phyloP scores from a whole-genome alignment of 2,888 invertebrate genomes.

The Idaea aversata region DNA sequence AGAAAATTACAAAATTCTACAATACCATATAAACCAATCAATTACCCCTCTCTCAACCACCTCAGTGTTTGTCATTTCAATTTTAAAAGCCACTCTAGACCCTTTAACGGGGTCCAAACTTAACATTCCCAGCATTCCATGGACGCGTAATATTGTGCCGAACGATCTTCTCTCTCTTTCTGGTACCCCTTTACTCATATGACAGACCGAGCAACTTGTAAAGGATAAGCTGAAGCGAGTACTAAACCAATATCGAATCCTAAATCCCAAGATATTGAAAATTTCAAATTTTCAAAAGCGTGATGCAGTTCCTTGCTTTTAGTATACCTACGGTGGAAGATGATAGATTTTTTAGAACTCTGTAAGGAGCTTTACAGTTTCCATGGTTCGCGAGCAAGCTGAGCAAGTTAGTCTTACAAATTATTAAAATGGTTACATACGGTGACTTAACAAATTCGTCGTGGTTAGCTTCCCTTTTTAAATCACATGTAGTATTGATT shows the following conservation, averaged over 20 bases:
- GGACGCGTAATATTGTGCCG: constrained; percentile 55
- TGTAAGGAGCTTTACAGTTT: too few species aligned
- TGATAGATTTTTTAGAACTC: too few species aligned
- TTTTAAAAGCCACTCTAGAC: constrained; percentile 68
- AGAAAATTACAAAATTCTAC: constrained; percentile 2
- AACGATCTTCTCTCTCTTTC: constrained; percentile 45
- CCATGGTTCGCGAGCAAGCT: too few species aligned
- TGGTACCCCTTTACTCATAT: constrained; percentile 45
- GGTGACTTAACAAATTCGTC: too few species aligned
- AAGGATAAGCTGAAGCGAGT: constrained; percentile 46
- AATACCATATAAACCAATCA: constrained; percentile 40
- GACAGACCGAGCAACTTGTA: constrained; percentile 28
- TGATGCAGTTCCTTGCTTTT: neutral
- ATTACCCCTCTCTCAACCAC: constrained; percentile 47
- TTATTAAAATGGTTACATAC: too few species aligned
- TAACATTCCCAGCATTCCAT: constrained; percentile 67
- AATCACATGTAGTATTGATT: too few species aligned
- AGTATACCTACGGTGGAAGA: too few species aligned
- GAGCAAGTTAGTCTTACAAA: too few species aligned
- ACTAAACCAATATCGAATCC: neutral
- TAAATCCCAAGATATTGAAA: neutral
- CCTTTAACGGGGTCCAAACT: constrained; percentile 64
- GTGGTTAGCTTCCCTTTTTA: too few species aligned
- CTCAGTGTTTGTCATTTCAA: constrained; percentile 71
- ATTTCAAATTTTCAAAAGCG: neutral